Base-by-base conservation (phyloP, 53 echinoderm and acorn worm species). In the Mesocentrotus franciscanus region DNA sequence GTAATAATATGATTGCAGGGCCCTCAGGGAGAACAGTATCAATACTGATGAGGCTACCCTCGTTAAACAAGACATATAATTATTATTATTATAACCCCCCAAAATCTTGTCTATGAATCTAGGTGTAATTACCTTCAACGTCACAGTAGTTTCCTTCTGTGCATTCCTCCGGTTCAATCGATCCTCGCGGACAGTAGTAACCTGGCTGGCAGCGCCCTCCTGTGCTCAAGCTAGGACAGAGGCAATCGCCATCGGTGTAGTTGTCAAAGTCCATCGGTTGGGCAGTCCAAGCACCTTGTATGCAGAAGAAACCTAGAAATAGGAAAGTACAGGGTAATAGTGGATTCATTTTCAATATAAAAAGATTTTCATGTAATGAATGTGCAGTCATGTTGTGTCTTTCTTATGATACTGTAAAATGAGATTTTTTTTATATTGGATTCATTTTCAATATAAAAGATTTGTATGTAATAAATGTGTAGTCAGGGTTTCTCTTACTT, bases 121-220 rank as follows among this genome's bases (percentile, higher is more conserved):
- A n/a, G 39, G 49, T 49, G 49, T 49, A 83, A n/a, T 56, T 81
- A 96, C 96, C 96, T 66, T 96, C 87, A 15, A 90, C 85, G 56
- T 96, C 99, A 92, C 99, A 99, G 92, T 95, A 99, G 81, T 97
- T 78, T 13, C 99, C 99, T 92, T 99, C 99, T 4, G 98, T 97
- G 71, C 99, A 99, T 16, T 95, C 94, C 61, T 93, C 94, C 1
- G 99, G 99, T 81, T 98, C 98, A 56, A 92, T 92, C 71, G 99
- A 98, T 8, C 99, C 99, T 34, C 81, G 78, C 16, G 99, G 99
- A 85, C 99, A 99, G 96, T 91, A 99, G 93, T 97, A 99, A 22
- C 99, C 99, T 10, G 99, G 99, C 85, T 99, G 99, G 92, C 99
- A 99, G 72, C 96, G 96, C 33, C 98, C 99, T 61, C 98, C 99